Evolutionary conservation across 2,797 vertebrate species (phyloP), one percentile per base, ranked within the genome.

Genomic region (Melopsittacus undulatus): DNA sequence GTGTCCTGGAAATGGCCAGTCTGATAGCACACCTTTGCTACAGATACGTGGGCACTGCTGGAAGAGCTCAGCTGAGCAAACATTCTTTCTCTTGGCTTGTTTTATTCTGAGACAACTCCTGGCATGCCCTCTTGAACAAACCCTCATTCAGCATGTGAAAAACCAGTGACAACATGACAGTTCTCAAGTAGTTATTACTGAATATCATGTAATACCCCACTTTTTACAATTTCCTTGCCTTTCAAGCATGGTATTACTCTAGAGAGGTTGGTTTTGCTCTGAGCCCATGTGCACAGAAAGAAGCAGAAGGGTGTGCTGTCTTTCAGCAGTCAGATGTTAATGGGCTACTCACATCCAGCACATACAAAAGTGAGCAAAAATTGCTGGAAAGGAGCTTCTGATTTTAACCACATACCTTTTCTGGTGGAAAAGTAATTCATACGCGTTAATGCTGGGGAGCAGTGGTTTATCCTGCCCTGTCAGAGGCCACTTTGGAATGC

Each of bases 311-410:
- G 36, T 1, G 20, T 49, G 68, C 34, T 56, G 68, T 10, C 57
- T 77, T n/a, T 38, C 36, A 70, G 66, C 56, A 38, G 32, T 1
- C 61, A 66, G 34, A 30, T 77, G 17, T 30, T 48, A 7, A 66
- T 0, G 13, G 45, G 49, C 29, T 42, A 10, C 76, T 90, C 80
- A 10, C 30, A 68, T 13, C 17, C 75, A 21, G 13, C 40, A 34
- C 0, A 0, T 2, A 6, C 6, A 36, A 69, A 73, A 43, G 75
- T 0, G 10, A 54, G 29, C 34, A 16, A 42, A 51, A 68, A 3
- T 20, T 8, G 3, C 10, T 21, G 49, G 48, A 48, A 77, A 74
- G 45, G 42, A 90, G 73, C 29, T 75, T 62, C 26, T 56, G 34
- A 21, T 40, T 45, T 40, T 27, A 51, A 66, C 20, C 62, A 26